phyloP scores from a whole-genome alignment of 2,888 invertebrate species.

The Chrysolina americana region DNA sequence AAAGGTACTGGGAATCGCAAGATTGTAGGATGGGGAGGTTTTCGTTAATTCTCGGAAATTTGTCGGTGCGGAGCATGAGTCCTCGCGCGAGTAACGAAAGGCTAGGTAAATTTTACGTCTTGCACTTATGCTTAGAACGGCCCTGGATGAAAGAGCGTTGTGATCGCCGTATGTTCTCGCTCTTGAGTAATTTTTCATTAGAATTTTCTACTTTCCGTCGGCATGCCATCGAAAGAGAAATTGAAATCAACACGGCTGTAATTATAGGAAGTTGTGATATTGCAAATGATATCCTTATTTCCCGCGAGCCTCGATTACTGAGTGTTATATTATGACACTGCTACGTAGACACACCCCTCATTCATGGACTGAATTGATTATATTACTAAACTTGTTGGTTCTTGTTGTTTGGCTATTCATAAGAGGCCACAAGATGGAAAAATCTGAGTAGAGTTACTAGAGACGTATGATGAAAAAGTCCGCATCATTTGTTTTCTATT shows the following conservation, averaged over 20 bases:
- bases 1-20: too few relatives aligned
- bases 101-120: too few relatives aligned
- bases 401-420: not conserved
- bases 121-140: not conserved
- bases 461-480: too few relatives aligned
- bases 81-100: too few relatives aligned
- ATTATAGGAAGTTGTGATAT: conserved; percentile 53
- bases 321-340: conserved; percentile 38
- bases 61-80: too few relatives aligned
- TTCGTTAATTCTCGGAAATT: too few relatives aligned
- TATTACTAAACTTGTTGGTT: conserved; percentile 5
- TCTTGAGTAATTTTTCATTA: conserved; percentile 39
- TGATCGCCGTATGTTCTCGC: conserved; percentile 40
- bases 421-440: not conserved
- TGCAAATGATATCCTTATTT: conserved; percentile 47
- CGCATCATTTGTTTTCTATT: too few relatives aligned
- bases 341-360: conserved; percentile 8
- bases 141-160: conserved; percentile 45
- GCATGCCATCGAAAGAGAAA: conserved; percentile 42
- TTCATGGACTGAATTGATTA: conserved; percentile 7
- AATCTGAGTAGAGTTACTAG: not conserved
- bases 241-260: conserved; percentile 49
- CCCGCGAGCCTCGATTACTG: conserved; percentile 40
- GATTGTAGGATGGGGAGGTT: too few relatives aligned
- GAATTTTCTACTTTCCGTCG: conserved; percentile 37